Evolutionary conservation across 2,888 invertebrate species (phyloP), one percentile per base, ranked within the genome.

Genomic region (Drosophila mimica): DNA sequence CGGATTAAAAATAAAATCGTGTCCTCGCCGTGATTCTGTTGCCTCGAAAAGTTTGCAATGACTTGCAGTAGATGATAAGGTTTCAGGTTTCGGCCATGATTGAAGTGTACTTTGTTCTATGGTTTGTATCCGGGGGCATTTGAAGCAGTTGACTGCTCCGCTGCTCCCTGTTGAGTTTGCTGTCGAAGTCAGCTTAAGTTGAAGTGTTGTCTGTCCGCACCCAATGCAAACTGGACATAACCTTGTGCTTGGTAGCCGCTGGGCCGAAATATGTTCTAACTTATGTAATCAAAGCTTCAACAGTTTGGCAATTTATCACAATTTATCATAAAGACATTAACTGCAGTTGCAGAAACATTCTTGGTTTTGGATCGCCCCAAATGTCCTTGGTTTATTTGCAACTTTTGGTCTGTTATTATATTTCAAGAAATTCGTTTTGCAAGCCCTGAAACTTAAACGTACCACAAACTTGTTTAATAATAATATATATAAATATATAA

Each of bases 171-270:
- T 58, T 58, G 40, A 40, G 9, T 31, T 31, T 57, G 15, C 64
- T 69, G 59, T 49, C 33, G 51, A 43, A 65, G 66, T 61, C 71
- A 49, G 48, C 59, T 71, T 57, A 36, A 46, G 56, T 66, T 76
- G 61, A 83, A 89, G 84, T 83, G 72, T 70, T 81, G 73, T 63
- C 52, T 48, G 49, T 48, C 36, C 58, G 20, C 31, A 38, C n/a
- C n/a, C 43, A 38, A 38, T 53, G 20, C n/a, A 36, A n/a, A 33
- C 8, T 33, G 40, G 40, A 11, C 25, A 28, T 20, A 9, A 20
- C 3, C 15, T 20, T 13, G 17, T 25, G 17, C 8, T 2, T 1
- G 8, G 0, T 2, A 20, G 31, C 2, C n/a, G 33, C 8, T 28
- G 8, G 53, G 17, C 38, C 49, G 15, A 15, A 25, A 25, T 46